These are phyloP conservation scores for Phyllostomus hastatus DNA, from an alignment of 2,113 vertebrate species.

Conservation along the genomic window DNA sequence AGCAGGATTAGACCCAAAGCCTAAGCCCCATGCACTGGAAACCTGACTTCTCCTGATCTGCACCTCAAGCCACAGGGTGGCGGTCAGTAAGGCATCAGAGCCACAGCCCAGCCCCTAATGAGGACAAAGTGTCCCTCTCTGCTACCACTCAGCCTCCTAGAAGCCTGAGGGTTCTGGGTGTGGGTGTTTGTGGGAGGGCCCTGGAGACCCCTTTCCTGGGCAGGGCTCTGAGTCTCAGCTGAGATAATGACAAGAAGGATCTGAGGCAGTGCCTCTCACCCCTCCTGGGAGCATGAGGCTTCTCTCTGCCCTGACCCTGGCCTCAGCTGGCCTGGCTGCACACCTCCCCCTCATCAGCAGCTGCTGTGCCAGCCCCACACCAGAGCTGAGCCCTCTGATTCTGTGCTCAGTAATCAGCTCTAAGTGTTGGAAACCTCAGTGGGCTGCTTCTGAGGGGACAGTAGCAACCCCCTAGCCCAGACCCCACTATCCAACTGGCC, in stretches of 20 bases:
- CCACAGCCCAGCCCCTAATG: background rate
- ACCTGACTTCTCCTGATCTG: background rate
- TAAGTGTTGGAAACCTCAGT: slow-evolving; percentile 59
- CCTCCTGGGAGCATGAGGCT: background rate
- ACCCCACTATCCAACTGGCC: background rate
- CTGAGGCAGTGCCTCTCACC: background rate
- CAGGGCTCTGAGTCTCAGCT: background rate
- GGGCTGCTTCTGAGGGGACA: slow-evolving; percentile 43
- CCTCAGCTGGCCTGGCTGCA: background rate
- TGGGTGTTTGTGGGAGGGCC: background rate
- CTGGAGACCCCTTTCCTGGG: background rate
- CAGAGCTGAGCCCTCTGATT: background rate
- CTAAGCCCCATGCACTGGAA: background rate
- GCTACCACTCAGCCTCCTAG: background rate
- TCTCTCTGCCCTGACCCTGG: background rate
- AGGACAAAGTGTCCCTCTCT: background rate
- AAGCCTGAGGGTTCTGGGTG: background rate
- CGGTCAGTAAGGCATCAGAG: background rate
- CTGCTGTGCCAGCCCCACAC: background rate
- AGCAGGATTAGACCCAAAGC: background rate
- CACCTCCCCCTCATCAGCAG: background rate
- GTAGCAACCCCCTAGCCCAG: slow-evolving; percentile 29
- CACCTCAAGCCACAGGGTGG: background rate
- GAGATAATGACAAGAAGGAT: background rate
- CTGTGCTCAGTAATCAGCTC: slow-evolving; percentile 60